phyloP scores from a whole-genome alignment of 2,888 invertebrate species.

The Hyles lineata region DNA sequence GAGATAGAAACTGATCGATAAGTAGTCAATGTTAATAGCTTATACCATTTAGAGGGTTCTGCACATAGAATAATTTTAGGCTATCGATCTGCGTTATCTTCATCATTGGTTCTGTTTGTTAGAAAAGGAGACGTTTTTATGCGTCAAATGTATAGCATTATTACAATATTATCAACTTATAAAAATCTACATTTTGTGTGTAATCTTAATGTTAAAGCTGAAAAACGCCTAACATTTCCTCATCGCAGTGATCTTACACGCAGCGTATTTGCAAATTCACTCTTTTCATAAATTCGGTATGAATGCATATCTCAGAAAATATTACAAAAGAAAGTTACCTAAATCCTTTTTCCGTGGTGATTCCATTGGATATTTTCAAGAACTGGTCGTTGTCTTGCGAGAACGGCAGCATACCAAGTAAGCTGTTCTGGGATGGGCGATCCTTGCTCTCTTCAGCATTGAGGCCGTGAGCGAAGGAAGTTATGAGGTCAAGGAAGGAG shows the following conservation, averaged over 20 bases:
- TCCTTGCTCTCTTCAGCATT: constrained; percentile 40
- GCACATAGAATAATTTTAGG: neutral
- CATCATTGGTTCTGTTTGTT: too few species aligned
- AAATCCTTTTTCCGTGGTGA: constrained; percentile 44
- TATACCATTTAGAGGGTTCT: neutral
- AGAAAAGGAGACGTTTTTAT: too few species aligned
- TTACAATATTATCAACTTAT: too few species aligned
- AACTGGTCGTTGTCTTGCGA: constrained; percentile 65
- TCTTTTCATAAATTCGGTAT: neutral
- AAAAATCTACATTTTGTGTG: neutral
- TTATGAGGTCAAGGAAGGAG: constrained; percentile 87
- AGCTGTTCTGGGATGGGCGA: constrained; percentile 31
- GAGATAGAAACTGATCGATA: neutral
- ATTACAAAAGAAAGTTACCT: constrained; percentile 11
- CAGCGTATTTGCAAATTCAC: neutral
- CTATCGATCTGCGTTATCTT: too few species aligned
- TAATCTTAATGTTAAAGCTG: neutral
- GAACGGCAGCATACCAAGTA: constrained; percentile 55
- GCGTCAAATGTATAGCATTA: too few species aligned
- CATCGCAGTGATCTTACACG: neutral
- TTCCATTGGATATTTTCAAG: constrained; percentile 62
- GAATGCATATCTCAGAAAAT: neutral
- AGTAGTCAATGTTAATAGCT: neutral
- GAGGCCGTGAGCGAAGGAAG: constrained; percentile 86
- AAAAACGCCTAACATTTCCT: neutral